phyloP scores from a whole-genome alignment of 2,113 vertebrate species.

The Gymnobelideus leadbeateri region DNA sequence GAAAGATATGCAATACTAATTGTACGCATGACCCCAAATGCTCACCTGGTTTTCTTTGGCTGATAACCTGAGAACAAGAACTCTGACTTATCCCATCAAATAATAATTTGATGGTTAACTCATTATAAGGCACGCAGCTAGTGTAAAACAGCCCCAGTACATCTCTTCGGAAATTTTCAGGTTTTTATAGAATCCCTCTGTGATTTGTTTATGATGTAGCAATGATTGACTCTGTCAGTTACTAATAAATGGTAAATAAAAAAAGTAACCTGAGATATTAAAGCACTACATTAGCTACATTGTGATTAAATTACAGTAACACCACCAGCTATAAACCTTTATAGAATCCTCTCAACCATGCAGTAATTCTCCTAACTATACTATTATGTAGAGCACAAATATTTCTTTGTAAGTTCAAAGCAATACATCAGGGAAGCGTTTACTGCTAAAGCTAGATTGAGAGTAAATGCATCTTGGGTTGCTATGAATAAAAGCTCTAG shows the following conservation, averaged over 20 bases:
- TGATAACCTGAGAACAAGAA: constrained; percentile 71
- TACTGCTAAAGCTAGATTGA: constrained; percentile 88
- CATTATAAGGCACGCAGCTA: constrained; percentile 62
- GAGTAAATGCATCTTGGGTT: constrained; percentile 88
- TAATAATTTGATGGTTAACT: constrained; percentile 77
- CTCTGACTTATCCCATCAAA: constrained; percentile 73
- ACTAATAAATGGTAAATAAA: constrained; percentile 91
- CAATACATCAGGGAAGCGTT: constrained; percentile 91
- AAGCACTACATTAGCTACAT: constrained; percentile 89
- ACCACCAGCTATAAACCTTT: constrained; percentile 88
- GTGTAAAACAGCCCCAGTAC: constrained; percentile 38
- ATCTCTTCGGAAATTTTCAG: constrained; percentile 78
- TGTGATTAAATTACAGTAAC: constrained; percentile 90
- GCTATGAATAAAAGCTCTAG: constrained; percentile 92
- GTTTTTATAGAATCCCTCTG: constrained; percentile 75
- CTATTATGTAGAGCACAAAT: constrained; percentile 92
- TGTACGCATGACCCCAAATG: constrained; percentile 61
- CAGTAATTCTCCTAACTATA: constrained; percentile 89
- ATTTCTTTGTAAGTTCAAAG: constrained; percentile 90
- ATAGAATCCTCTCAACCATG: constrained; percentile 88
- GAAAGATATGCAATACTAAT: constrained; percentile 62
- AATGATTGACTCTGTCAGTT: constrained; percentile 89
- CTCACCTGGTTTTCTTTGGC: constrained; percentile 74
- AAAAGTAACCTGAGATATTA: constrained; percentile 86
- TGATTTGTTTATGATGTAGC: constrained; percentile 88